These are phyloP conservation scores for Deroplatys truncata DNA, from an alignment of 2,888 invertebrate genomes.

Conservation along the genomic window DNA sequence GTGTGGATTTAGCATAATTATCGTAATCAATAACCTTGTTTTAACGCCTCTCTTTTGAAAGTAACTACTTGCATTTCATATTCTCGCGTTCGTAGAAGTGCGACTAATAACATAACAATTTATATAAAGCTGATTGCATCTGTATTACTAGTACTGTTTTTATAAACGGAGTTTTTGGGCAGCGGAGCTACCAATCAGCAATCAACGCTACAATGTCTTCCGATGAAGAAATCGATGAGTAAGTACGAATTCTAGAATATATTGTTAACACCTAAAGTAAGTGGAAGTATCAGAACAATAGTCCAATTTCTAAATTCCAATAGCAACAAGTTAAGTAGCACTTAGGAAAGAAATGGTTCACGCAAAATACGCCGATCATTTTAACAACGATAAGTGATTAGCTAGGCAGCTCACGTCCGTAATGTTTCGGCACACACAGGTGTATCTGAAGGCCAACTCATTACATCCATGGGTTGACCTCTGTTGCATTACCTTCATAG, in stretches of 20 bases:
- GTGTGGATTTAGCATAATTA: not conserved
- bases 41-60: not conserved
- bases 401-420: too few relatives aligned
- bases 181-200: not conserved
- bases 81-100: not conserved
- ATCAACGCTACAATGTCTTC: not conserved
- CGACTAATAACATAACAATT: not conserved
- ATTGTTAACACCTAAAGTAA: too few relatives aligned
- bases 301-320: too few relatives aligned
- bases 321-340: too few relatives aligned
- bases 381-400: too few relatives aligned
- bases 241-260: not conserved
- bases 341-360: too few relatives aligned
- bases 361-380: too few relatives aligned
- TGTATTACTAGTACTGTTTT: not conserved
- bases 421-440: too few relatives aligned
- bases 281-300: too few relatives aligned
- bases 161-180: not conserved
- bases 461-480: too few relatives aligned
- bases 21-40: not conserved
- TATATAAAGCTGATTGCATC: not conserved
- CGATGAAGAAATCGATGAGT: not conserved
- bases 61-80: not conserved
- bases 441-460: too few relatives aligned
- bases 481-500: too few relatives aligned